A percentile compares a stretch with the other conserved stretches of the same genome.
phyloP scores from a whole-genome alignment of 2,797 vertebrate species.

The Spatula clypeata region DNA sequence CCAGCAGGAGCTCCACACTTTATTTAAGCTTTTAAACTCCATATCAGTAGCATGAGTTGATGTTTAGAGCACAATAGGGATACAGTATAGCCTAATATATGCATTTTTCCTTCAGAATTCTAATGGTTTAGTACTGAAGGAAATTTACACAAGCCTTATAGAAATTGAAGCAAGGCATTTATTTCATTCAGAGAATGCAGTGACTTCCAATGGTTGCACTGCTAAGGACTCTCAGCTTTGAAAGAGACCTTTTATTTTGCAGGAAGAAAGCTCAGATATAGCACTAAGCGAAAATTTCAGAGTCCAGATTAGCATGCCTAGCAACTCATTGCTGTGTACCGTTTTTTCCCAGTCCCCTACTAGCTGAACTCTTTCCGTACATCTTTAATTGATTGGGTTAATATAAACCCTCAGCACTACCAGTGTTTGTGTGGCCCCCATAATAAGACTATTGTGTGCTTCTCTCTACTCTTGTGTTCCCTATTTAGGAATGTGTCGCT shows the following conservation, averaged over 20 bases:
- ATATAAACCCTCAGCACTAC: conserved; percentile 81
- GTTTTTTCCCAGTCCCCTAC: conserved; percentile 78
- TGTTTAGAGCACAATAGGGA: conserved; percentile 79
- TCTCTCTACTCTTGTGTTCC: conserved; percentile 74
- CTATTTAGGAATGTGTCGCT: conserved; percentile 80
- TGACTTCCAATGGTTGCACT: conserved; percentile 79
- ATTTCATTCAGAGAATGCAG: conserved; percentile 83
- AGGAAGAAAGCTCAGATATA: conserved; percentile 82
- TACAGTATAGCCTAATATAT: conserved; percentile 85
- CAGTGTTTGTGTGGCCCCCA: conserved; percentile 80
- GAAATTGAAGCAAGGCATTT: conserved; percentile 84
- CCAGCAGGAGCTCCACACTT: conserved; percentile 75
- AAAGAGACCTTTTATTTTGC: conserved; percentile 85
- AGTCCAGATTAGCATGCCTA: conserved; percentile 79
- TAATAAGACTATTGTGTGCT: conserved; percentile 81
- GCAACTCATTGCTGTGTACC: conserved; percentile 79
- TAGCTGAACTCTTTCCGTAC: conserved; percentile 75
- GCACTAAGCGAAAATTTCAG: conserved; percentile 69
- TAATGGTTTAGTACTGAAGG: conserved; percentile 73
- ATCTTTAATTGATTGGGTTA: conserved; percentile 85
- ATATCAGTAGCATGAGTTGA: conserved; percentile 75
- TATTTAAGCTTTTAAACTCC: conserved; percentile 80
- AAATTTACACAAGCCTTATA: conserved; percentile 79
- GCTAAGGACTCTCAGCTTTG: conserved; percentile 76
- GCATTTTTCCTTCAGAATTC: conserved; percentile 80